phyloP scores from a whole-genome alignment of 1,140 invertebrate species.

The Brachionus rubens region DNA sequence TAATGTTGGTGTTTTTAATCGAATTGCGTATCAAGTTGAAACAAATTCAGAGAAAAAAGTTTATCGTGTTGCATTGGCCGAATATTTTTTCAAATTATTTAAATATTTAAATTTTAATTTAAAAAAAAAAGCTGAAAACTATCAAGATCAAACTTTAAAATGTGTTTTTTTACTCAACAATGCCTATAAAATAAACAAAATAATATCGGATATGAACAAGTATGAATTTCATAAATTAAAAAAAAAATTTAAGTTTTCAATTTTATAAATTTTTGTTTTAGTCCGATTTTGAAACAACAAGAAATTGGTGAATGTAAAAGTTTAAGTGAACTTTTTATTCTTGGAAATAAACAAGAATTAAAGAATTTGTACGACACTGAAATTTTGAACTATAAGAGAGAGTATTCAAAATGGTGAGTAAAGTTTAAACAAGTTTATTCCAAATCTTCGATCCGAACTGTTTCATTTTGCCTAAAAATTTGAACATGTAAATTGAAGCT shows the following conservation, averaged over 20 bases:
- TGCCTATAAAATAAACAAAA: constrained; percentile 6
- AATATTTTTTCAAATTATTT: constrained; percentile 38
- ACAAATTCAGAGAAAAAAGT: constrained; percentile 12
- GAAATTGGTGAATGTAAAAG: background rate
- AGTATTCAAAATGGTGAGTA: constrained; percentile 37
- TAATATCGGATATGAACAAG: background rate
- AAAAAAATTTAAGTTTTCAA: background rate
- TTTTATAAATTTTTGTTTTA: background rate
- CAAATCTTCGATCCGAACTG: too few relatives aligned
- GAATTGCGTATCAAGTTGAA: constrained; percentile 35
- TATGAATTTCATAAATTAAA: background rate
- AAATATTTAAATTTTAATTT: constrained; percentile 39
- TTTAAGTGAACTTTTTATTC: background rate
- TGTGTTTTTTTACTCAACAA: constrained; percentile 30
- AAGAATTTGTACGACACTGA: constrained; percentile 36
- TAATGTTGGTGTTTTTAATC: constrained; percentile 6
- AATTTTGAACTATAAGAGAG: constrained; percentile 35
- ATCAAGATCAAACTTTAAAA: constrained; percentile 31
- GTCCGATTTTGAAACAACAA: background rate
- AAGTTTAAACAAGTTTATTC: background rate
- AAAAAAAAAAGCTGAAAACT: constrained; percentile 36
- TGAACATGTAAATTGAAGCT: too few relatives aligned
- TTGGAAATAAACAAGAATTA: background rate
- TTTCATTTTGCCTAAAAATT: too few relatives aligned
- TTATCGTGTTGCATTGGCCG: constrained; percentile 8